Evolutionary conservation across 2,888 invertebrate genomes (phyloP).

Genomic region (Drosophila crucigera): DNA sequence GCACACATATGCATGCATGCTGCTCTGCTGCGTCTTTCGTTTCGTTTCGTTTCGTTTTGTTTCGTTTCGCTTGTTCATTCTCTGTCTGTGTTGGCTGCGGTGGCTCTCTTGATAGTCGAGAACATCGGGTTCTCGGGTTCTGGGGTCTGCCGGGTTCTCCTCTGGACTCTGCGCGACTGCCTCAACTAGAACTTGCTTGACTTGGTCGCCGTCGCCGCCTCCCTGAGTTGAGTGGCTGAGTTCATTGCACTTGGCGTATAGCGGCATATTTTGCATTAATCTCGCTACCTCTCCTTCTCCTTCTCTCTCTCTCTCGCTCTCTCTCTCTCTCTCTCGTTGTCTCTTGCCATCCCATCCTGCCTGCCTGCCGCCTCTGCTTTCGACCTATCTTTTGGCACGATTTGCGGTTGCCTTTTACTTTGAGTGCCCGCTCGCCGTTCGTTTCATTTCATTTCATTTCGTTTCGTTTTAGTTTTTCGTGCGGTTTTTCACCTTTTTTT

Average conservation of each 20-base stretch:
- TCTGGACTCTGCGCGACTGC: slow-evolving; percentile 67
- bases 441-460: slow-evolving; percentile 10
- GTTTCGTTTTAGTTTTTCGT: slow-evolving; percentile 5
- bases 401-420: slow-evolving; percentile 61
- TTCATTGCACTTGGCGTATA: slow-evolving; percentile 77
- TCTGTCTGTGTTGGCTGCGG: background rate
- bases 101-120: slow-evolving; percentile 6
- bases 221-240: slow-evolving; percentile 41
- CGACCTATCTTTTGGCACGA: slow-evolving; percentile 52
- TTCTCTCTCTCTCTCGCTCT: slow-evolving; percentile 5
- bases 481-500: slow-evolving; percentile 21
- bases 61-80: slow-evolving; percentile 14
- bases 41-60: slow-evolving; percentile 9
- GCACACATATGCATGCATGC: slow-evolving; percentile 7
- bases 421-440: slow-evolving; percentile 16
- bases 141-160: slow-evolving; percentile 16
- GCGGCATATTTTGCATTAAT: slow-evolving; percentile 80
- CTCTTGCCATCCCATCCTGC: slow-evolving; percentile 13
- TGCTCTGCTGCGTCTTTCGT: slow-evolving; percentile 26
- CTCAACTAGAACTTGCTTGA: slow-evolving; percentile 81
- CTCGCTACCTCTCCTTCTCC: slow-evolving; percentile 19
- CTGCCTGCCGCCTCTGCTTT: slow-evolving; percentile 20
- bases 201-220: slow-evolving; percentile 46
- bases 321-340: background rate
- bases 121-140: slow-evolving; percentile 4